phyloP scores from a whole-genome alignment of 2,888 invertebrate species.

The Apotomis capreana region DNA sequence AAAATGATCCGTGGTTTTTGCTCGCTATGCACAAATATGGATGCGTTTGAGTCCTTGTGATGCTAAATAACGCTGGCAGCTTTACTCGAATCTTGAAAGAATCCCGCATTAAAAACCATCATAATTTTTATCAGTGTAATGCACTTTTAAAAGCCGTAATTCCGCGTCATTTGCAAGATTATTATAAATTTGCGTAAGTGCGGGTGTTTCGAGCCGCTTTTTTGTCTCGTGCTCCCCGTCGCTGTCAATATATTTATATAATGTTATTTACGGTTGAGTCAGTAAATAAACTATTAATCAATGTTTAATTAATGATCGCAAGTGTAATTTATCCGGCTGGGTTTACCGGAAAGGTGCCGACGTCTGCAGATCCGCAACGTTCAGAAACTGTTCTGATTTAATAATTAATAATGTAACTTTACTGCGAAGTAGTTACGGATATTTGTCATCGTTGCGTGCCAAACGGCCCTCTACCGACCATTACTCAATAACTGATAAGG shows the following conservation, averaged over 20 bases:
- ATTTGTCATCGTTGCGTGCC: conserved; percentile 58
- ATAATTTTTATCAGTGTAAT: conserved; percentile 49
- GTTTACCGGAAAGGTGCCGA: conserved; percentile 54
- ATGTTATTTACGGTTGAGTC: conserved; percentile 28
- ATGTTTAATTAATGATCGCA: conserved; percentile 49
- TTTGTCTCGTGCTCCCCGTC: conserved; percentile 21
- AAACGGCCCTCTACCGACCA: conserved; percentile 51
- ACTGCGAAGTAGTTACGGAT: conserved; percentile 75
- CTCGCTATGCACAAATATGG: conserved; percentile 51
- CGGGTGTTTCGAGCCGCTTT: conserved; percentile 28
- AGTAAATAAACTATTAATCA: conserved; percentile 45
- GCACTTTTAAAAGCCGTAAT: conserved; percentile 45
- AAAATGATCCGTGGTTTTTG: conserved; percentile 54
- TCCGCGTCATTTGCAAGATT: conserved; percentile 35
- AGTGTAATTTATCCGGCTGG: conserved; percentile 55
- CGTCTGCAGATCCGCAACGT: conserved; percentile 68
- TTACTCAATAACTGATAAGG: conserved; percentile 52
- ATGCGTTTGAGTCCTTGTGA: conserved; percentile 46
- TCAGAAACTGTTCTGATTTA: conserved; percentile 70
- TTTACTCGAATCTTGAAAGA: conserved; percentile 53
- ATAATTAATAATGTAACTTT: conserved; percentile 73
- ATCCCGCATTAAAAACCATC: conserved; percentile 50
- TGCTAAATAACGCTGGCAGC: conserved; percentile 41
- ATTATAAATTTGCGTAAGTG: conserved; percentile 41
- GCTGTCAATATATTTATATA: conserved; percentile 28